Evolutionary conservation across 2,888 invertebrate genomes (phyloP).

Genomic region (Cyaniris semiargus): DNA sequence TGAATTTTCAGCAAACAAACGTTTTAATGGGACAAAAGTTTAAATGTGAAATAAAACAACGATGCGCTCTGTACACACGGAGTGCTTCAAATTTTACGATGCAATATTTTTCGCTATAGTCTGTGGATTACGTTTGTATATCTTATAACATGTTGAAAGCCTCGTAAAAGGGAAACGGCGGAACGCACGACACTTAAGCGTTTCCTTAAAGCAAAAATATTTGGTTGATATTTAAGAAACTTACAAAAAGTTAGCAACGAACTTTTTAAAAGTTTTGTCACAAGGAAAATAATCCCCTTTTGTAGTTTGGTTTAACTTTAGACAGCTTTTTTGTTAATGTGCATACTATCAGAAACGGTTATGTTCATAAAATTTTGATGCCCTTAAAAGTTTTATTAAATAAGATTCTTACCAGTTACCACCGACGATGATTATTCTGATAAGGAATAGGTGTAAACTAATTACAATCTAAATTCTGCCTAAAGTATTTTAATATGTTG

Average conservation of each 20-base stretch:
- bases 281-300: not conserved
- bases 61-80: constrained; percentile 39
- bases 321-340: not conserved
- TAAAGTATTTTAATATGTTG: not conserved
- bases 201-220: too few relatives aligned
- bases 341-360: not conserved
- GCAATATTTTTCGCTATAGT: constrained; percentile 35
- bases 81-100: constrained; percentile 42
- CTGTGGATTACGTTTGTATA: constrained; percentile 27
- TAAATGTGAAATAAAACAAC: constrained; percentile 66
- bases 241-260: not conserved
- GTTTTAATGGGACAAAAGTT: constrained; percentile 65
- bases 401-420: not conserved
- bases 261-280: not conserved
- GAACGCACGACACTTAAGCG: not conserved
- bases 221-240: too few relatives aligned
- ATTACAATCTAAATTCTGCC: not conserved
- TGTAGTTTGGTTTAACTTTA: too few relatives aligned
- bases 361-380: not conserved
- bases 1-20: constrained; percentile 64
- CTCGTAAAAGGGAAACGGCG: constrained; percentile 12
- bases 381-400: not conserved
- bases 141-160: constrained; percentile 27
- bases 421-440: not conserved
- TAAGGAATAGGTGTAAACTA: not conserved